Conservation (phyloP, 2,113 vertebrate genomes). For the Phalacrocorax aristotelis region DNA sequence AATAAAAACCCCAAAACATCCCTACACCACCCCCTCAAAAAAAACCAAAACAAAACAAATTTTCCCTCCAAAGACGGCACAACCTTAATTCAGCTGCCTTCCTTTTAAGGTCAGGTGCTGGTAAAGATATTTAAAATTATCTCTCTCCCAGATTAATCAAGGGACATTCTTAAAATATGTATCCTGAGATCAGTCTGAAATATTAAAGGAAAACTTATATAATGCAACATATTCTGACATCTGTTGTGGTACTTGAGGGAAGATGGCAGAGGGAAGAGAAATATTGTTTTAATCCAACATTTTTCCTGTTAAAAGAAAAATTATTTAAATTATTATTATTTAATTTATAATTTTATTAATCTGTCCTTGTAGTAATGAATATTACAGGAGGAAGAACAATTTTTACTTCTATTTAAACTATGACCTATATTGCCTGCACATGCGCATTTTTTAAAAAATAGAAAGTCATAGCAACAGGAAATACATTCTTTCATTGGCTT, state of each 20-base stretch:
- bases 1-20: background rate
- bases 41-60: background rate
- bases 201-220: background rate
- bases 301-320: background rate
- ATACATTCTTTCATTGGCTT: background rate
- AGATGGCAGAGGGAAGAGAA: background rate
- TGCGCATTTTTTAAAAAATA: background rate
- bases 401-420: background rate
- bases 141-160: background rate
- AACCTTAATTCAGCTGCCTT: background rate
- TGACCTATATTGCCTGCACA: background rate
- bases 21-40: accelerated
- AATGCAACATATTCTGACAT: background rate
- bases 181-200: background rate
- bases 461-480: background rate
- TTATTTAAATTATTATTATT: background rate
- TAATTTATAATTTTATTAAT: background rate
- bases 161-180: background rate
- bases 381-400: background rate
- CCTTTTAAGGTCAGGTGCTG: background rate
- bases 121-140: background rate
- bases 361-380: background rate
- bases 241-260: background rate
- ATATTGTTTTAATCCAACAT: background rate
- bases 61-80: background rate